These are phyloP conservation scores for Ophioninae sp. DNA, from an alignment of 2,888 invertebrate species.

Conservation along the genomic window DNA sequence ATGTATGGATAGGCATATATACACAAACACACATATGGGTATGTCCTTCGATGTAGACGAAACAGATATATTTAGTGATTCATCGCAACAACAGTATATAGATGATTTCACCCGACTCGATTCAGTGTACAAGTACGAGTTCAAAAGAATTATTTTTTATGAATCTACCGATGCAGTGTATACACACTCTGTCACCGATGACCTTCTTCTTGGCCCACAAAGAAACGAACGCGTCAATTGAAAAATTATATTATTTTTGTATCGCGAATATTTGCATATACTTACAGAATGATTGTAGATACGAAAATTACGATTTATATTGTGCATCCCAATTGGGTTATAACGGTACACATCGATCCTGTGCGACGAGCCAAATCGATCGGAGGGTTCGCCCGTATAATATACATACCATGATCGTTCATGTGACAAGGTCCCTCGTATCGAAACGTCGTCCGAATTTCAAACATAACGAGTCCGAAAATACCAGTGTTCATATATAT, in stretches of 20 bases:
- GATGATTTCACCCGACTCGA: constrained; percentile 22
- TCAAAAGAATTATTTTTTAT: constrained; percentile 58
- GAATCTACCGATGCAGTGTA: constrained; percentile 17
- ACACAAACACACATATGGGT: not conserved
- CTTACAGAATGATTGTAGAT: constrained; percentile 25
- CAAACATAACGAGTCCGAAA: constrained; percentile 30
- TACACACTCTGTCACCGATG: constrained; percentile 16
- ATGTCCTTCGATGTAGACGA: constrained; percentile 46
- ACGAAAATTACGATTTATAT: constrained; percentile 60
- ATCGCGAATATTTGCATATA: constrained; percentile 28
- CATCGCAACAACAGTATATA: constrained; percentile 38
- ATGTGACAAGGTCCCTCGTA: constrained; percentile 57
- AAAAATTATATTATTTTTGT: constrained; percentile 7
- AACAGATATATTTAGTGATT: constrained; percentile 40
- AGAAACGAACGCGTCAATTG: constrained; percentile 21
- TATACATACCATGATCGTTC: constrained; percentile 28
- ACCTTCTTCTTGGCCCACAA: constrained; percentile 38
- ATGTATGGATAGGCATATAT: not conserved
- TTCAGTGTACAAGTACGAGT: constrained; percentile 43
- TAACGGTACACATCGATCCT: constrained; percentile 54
- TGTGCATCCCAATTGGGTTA: constrained; percentile 30
- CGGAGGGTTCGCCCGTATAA: constrained; percentile 5
- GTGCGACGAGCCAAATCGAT: constrained; percentile 41
- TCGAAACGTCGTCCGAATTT: constrained; percentile 52
- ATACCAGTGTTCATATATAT: not conserved